Percentiles rank a stretch among this genome's conserved stretches.
These are phyloP conservation scores for Acromyrmex heyeri DNA, from an alignment of 1,140 invertebrate genomes.

Conservation along the genomic window DNA sequence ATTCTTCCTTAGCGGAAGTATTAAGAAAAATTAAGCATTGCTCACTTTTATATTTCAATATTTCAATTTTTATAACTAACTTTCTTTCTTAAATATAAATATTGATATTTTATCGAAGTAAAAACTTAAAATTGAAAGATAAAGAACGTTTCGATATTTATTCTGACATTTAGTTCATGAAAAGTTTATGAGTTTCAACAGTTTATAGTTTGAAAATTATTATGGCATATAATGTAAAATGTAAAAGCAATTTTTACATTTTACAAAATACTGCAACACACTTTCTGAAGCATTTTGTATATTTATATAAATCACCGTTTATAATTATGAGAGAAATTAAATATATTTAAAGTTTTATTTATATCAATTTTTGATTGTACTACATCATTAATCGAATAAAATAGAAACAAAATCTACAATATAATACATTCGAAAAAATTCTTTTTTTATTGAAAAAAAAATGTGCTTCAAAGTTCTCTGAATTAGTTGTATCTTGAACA, in stretches of 20 bases:
- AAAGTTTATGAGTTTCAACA: not conserved
- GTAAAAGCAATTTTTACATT: not conserved
- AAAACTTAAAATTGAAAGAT: constrained; percentile 3
- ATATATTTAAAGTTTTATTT: not conserved
- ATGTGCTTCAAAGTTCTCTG: constrained; percentile 40
- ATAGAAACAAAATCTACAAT: not conserved
- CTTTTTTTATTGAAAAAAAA: not conserved
- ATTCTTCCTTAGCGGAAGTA: not conserved
- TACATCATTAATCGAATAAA: not conserved
- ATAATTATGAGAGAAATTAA: not conserved
- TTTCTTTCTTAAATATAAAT: constrained; percentile 9
- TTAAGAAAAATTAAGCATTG: not conserved
- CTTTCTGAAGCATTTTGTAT: not conserved
- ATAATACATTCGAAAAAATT: not conserved
- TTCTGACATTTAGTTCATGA: not conserved
- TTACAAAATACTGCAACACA: not conserved
- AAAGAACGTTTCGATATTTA: not conserved
- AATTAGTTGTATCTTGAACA: constrained; percentile 65
- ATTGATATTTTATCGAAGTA: not conserved
- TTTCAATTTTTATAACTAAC: not conserved
- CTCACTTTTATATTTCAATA: not conserved
- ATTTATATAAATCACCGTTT: not conserved
- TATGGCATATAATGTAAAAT: not conserved
- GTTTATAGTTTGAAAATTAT: not conserved
- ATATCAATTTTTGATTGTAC: not conserved